phyloP scores from a whole-genome alignment of 2,888 invertebrate species.

The Eubasilissa splendida region DNA sequence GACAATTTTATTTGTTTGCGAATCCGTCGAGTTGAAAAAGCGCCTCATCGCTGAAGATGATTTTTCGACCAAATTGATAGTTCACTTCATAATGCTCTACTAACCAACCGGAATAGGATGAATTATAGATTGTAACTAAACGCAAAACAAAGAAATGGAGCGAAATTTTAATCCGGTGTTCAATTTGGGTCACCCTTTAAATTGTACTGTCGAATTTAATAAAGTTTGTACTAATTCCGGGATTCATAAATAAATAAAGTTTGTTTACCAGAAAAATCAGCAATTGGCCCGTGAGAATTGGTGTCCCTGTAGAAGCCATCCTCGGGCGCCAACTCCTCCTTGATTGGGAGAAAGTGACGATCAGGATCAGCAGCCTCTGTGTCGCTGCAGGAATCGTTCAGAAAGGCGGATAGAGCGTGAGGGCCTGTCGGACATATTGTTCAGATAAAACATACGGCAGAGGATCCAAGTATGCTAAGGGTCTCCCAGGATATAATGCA shows the following conservation, averaged over 20 bases:
- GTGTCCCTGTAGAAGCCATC: constrained; percentile 59
- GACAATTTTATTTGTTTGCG: no score
- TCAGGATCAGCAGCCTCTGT: constrained; percentile 63
- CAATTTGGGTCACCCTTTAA: no score
- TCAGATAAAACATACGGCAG: not conserved
- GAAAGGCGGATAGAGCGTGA: constrained; percentile 65
- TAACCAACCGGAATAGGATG: no score
- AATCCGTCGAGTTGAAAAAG: no score
- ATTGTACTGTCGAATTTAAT: no score
- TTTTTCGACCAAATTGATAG: no score
- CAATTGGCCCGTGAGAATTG: constrained; percentile 40
- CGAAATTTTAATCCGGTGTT: no score
- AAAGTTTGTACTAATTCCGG: no score
- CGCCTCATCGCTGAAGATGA: no score
- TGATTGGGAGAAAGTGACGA: constrained; percentile 65
- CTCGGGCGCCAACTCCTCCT: constrained; percentile 66
- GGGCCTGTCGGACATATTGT: constrained; percentile 63
- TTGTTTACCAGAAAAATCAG: constrained; percentile 46
- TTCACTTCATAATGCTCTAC: no score
- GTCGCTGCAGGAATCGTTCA: constrained; percentile 71
- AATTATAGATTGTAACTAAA: no score
- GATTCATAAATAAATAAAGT: not conserved
- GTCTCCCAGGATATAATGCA: not conserved
- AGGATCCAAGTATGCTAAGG: not conserved
- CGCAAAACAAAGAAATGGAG: no score